Percentiles rank a stretch among this genome's conserved stretches.
Evolutionary conservation across 2,888 invertebrate genomes (phyloP).

Genomic region (Tillus elongatus): DNA sequence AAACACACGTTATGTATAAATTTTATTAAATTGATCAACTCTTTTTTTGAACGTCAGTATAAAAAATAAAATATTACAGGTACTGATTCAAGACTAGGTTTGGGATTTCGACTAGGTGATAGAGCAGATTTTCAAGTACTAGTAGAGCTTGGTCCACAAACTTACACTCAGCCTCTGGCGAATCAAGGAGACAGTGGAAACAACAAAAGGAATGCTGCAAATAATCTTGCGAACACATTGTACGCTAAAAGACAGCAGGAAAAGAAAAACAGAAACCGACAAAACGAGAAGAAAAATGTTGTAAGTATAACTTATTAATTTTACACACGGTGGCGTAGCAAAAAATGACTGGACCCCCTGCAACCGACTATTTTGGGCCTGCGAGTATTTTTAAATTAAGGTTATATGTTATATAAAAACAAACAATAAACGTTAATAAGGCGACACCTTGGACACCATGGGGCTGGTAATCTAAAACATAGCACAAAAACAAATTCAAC

Average conservation of each 20-base stretch:
- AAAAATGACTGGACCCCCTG: too few species aligned
- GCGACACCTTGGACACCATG: too few species aligned
- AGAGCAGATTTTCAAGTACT: slow-evolving; percentile 74
- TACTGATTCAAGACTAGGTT: slow-evolving; percentile 68
- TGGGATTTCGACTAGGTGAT: slow-evolving; percentile 71
- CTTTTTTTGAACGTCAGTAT: slow-evolving; percentile 1
- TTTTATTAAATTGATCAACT: too few species aligned
- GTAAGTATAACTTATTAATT: neutral
- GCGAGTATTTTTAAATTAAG: too few species aligned
- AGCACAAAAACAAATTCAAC: too few species aligned
- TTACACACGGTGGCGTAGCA: slow-evolving; percentile 3
- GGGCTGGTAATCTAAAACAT: too few species aligned
- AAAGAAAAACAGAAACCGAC: slow-evolving; percentile 36
- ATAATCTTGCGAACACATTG: slow-evolving; percentile 32
- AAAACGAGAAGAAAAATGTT: slow-evolving; percentile 4
- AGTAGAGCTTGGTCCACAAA: slow-evolving; percentile 70
- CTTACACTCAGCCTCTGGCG: slow-evolving; percentile 60
- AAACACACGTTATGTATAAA: too few species aligned
- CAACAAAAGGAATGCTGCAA: slow-evolving; percentile 44
- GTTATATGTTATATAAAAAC: too few species aligned
- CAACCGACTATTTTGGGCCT: too few species aligned
- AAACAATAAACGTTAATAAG: too few species aligned
- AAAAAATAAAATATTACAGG: slow-evolving; percentile 45
- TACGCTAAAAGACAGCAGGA: slow-evolving; percentile 42
- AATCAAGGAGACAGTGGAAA: slow-evolving; percentile 35